These are phyloP conservation scores for Erythrolamprus reginae DNA, from an alignment of 2,113 vertebrate genomes.

Conservation along the genomic window DNA sequence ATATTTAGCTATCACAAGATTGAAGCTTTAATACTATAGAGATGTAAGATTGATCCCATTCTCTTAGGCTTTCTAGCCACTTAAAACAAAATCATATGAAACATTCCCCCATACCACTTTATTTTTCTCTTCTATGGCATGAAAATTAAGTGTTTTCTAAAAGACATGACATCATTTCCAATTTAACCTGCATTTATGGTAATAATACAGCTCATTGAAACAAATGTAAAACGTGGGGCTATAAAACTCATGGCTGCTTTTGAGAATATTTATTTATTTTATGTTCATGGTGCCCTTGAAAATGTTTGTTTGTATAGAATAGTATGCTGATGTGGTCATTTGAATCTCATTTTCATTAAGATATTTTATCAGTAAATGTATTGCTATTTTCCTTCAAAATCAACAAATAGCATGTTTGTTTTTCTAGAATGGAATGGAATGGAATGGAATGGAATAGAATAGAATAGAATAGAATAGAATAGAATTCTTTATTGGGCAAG, in stretches of 20 bases:
- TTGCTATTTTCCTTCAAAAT: not conserved
- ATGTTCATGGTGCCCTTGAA: not conserved
- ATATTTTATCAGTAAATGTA: not conserved
- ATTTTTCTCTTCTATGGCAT: not conserved
- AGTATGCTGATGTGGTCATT: not conserved
- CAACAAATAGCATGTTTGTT: not conserved
- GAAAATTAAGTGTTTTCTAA: not conserved
- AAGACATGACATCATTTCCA: not conserved
- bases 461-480: too few species aligned
- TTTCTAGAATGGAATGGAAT: too few species aligned
- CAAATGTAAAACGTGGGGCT: not conserved
- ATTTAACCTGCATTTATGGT: not conserved
- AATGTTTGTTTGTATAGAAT: not conserved
- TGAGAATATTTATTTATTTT: not conserved
- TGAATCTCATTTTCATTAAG: constrained; percentile 17
- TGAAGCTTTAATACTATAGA: not conserved
- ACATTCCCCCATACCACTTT: not conserved
- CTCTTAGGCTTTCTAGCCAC: not conserved
- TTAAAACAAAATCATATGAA: not conserved
- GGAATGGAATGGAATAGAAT: too few species aligned
- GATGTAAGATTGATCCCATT: not conserved
- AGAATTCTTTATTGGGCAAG: too few species aligned
- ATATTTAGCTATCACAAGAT: not conserved
- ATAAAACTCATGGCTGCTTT: not conserved
- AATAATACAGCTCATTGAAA: not conserved